Conservation (phyloP, 2,888 invertebrate species). For the Trichogramma evanescens region DNA sequence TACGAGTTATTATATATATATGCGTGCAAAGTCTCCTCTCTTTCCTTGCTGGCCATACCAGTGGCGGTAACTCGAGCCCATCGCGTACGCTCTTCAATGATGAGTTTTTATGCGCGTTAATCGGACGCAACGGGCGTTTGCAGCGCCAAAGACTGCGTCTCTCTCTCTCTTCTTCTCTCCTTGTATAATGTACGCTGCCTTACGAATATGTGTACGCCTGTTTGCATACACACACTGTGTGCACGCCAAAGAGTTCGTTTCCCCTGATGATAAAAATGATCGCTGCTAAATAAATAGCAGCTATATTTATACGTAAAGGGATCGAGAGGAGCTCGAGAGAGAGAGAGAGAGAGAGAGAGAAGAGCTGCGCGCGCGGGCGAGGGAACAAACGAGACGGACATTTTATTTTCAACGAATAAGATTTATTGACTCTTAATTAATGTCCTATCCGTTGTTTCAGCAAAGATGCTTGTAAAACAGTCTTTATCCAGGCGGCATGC, state of each 20-base stretch:
- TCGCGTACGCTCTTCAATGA: slow-evolving; percentile 12
- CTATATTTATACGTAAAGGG: too few relatives aligned
- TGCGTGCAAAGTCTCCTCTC: slow-evolving; percentile 12
- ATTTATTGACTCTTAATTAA: slow-evolving; percentile 16
- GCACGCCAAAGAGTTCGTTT: slow-evolving; percentile 12
- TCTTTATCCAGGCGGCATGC: not conserved
- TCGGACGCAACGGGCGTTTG: not conserved
- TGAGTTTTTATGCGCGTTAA: slow-evolving; percentile 20
- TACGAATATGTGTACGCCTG: not conserved
- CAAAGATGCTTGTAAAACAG: not conserved
- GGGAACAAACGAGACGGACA: not conserved
- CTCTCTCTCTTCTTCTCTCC: too few relatives aligned
- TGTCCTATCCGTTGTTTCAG: not conserved
- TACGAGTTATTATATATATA: slow-evolving; percentile 27
- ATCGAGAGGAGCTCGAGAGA: too few relatives aligned
- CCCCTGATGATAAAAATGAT: slow-evolving; percentile 6
- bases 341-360: too few relatives aligned
- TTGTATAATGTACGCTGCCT: not conserved
- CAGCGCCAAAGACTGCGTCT: not conserved
- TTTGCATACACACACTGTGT: not conserved
- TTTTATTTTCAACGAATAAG: slow-evolving; percentile 9
- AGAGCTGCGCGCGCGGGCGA: too few relatives aligned
- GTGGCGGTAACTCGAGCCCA: not conserved
- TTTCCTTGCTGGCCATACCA: too few relatives aligned
- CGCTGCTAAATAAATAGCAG: too few relatives aligned